Evolutionary conservation across 2,797 vertebrate species (phyloP), one percentile per base, ranked within the genome.

Genomic region (Anas flavirostris): DNA sequence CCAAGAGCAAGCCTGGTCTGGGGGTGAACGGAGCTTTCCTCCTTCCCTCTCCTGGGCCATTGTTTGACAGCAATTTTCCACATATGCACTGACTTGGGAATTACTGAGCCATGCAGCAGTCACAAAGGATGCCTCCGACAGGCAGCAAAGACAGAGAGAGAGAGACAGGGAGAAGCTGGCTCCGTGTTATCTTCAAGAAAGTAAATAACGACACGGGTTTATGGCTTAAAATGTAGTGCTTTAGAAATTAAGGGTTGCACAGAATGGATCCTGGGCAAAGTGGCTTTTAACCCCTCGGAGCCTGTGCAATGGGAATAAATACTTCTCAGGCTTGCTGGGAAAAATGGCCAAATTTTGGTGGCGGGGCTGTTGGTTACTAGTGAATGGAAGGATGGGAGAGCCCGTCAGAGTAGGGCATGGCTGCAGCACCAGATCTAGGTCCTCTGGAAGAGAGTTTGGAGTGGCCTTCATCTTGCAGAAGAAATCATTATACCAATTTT

Each of bases 261-360:
- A 25, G 63, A 64, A 23, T 3, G 12, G 31, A 60, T 52, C 60
- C 67, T 15, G 52, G 78, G 55, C 44, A 68, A 31, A 81, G 52
- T 12, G 63, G 63, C 37, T 88, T 87, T 96, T 93, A 91, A 76
- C 63, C 64, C 82, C 52, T 66, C 62, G 82, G 82, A 48, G 44
- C 7, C 17, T 9, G 43, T 41, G 70, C 16, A 3, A 0, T 0
- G 7, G 9, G 44, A 83, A 31, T 39, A 66, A 80, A 37, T 26
- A 10, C 19, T 41, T 3, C 53, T 68, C n/a, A 3, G n/a, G 11
- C 52, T 62, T 26, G 28, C 4, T 52, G 33, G 78, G 29, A 0
- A 60, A 89, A 77, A 78, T 3, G 62, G 43, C 28, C 52, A 16
- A 5, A 10, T 81, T 53, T 56, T 58, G 68, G 12, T 41, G 48